These are phyloP conservation scores for Perodicticus potto DNA, from an alignment of 2,797 vertebrate species.

Conservation along the genomic window DNA sequence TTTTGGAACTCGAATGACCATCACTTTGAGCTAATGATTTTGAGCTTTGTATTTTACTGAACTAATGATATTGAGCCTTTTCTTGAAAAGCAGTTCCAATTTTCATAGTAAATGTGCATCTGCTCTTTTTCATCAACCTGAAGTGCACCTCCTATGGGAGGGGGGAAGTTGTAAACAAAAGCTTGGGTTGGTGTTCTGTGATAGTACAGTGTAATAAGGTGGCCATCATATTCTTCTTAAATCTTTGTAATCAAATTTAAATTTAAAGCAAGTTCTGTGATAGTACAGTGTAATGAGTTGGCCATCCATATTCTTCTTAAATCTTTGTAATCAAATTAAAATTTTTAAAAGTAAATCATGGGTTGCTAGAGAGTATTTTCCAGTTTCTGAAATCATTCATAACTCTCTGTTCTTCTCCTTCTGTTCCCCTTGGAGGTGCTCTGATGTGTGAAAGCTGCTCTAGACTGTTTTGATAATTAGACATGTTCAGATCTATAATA, in stretches of 20 bases:
- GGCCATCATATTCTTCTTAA: neutral
- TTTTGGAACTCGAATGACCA: no score
- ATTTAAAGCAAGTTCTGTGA: no score
- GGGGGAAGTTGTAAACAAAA: neutral
- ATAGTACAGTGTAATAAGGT: neutral
- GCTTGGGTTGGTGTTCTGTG: neutral
- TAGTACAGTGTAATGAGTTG: neutral
- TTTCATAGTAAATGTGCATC: neutral
- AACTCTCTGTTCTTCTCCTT: neutral
- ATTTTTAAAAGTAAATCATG: neutral
- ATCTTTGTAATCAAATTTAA: constrained; percentile 12
- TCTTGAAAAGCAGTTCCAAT: neutral
- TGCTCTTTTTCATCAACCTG: neutral
- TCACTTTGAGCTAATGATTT: neutral
- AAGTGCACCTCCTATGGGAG: neutral
- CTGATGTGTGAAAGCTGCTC: neutral
- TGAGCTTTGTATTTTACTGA: neutral
- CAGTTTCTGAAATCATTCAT: neutral
- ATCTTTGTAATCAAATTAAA: constrained; percentile 32
- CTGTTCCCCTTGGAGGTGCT: neutral
- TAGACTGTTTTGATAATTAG: neutral
- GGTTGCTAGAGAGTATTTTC: neutral
- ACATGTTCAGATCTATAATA: neutral
- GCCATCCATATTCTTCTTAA: neutral
- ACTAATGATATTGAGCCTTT: neutral